Evolutionary conservation across 2,113 vertebrate genomes (phyloP), one percentile per base, ranked within the genome.

Genomic region (Cryptotis parvus): DNA sequence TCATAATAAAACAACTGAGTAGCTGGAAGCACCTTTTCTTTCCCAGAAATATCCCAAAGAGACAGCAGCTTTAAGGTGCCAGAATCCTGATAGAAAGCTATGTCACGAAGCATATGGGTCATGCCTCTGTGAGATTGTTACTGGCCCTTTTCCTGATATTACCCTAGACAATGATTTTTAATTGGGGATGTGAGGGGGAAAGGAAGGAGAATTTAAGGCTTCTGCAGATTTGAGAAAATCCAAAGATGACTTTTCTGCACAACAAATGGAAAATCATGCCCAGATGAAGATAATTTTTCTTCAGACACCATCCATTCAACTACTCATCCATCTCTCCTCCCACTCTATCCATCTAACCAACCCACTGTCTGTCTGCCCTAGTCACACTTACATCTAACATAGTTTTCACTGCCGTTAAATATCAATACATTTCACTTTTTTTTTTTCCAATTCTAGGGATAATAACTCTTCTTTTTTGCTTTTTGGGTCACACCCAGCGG

Each of bases 391-490:
- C 61, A 82, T 63, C n/a, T 63, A 87, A 88, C 35, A 43, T 4
- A 9, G 22, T 24, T 90, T 91, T 74, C 22, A 77, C 37, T 87
- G 37, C 9, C 84, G 49, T 52, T 26, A 84, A 73, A 39, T 76
- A 63, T n/a, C 12, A 65, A 29, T 75, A 33, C n/a, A 90, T 31
- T 92, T 49, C 58, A 72, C 43, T 92, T 87, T 45, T 85, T 27
- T 52, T 92, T 87, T 45, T 85, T 27, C 45, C 75, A 7, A 65
- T 73, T 93, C 20, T 8, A 8, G 33, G 8, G 2, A 76, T 39
- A 66, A 66, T 43, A 90, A 80, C 7, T 78, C 45, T 84, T 75
- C n/a, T n/a, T n/a, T n/a, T n/a, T n/a, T n/a, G n/a, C n/a, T n/a
- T n/a, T n/a, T n/a, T n/a, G n/a, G n/a, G n/a, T n/a, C n/a, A n/a